A percentile compares a stretch with the other conserved stretches of the same genome.
phyloP scores from a whole-genome alignment of 35 echinoderm and acorn worm genomes.

The Patiria miniata region DNA sequence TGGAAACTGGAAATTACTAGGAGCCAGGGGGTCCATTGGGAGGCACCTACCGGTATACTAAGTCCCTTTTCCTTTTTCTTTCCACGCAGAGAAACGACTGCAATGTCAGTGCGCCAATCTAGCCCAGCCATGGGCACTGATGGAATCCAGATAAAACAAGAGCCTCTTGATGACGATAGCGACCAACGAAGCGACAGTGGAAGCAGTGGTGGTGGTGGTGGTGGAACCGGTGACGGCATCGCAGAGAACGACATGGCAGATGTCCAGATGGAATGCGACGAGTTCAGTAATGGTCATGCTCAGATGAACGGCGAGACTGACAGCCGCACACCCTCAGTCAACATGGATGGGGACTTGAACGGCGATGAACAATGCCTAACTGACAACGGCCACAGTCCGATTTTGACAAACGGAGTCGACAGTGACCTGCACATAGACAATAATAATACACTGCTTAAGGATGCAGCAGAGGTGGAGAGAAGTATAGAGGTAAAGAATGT shows the following conservation, averaged over 20 bases:
- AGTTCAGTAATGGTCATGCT: conserved; percentile 14
- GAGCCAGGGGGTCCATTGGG: neutral
- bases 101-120: conserved; percentile 27
- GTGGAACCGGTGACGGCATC: neutral
- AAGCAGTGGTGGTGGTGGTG: neutral
- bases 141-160: conserved; percentile 41
- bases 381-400: conserved; percentile 21
- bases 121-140: conserved; percentile 30
- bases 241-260: neutral
- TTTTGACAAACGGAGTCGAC: neutral
- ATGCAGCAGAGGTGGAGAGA: conserved; percentile 9
- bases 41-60: neutral
- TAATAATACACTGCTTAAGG: conserved; percentile 17
- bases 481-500: conserved; percentile 2
- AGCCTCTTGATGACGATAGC: conserved; percentile 35
- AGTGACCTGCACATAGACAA: conserved; percentile 9
- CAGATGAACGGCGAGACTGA: conserved; percentile 33
- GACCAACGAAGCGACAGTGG: neutral
- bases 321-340: neutral
- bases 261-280: neutral
- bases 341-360: conserved; percentile 17
- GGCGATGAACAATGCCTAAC: neutral
- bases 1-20: too few species aligned
- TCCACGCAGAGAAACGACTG: conserved; percentile 31
- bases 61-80: conserved; percentile 1